Evolutionary conservation across 2,888 invertebrate species (phyloP).

Genomic region (Fragum sueziense): DNA sequence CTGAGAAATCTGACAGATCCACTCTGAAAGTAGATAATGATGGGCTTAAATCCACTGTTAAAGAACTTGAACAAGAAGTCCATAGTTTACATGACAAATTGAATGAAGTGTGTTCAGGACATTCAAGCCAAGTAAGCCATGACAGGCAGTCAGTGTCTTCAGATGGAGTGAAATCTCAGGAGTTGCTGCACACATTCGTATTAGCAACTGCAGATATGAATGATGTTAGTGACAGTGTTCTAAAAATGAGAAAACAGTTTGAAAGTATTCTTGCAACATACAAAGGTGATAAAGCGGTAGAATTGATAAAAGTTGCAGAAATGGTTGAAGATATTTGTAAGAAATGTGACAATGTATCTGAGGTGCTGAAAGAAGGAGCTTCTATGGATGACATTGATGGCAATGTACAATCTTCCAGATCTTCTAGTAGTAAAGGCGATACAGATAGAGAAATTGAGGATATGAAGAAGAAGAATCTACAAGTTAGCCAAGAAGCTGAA

Average conservation of each 20-base stretch:
- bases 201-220: constrained; percentile 71
- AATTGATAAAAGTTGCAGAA: constrained; percentile 63
- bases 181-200: constrained; percentile 70
- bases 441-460: constrained; percentile 57
- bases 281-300: constrained; percentile 55
- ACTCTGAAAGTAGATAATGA: constrained; percentile 65
- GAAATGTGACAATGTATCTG: constrained; percentile 69
- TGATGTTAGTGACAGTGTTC: constrained; percentile 67
- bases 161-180: constrained; percentile 41
- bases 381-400: constrained; percentile 33
- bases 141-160: constrained; percentile 41
- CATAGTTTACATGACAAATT: constrained; percentile 65
- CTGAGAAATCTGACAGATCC: constrained; percentile 57
- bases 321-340: constrained; percentile 68
- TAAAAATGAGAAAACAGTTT: constrained; percentile 65
- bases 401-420: constrained; percentile 28
- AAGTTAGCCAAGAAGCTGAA: constrained; percentile 67
- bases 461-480: constrained; percentile 71
- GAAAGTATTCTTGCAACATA: constrained; percentile 64
- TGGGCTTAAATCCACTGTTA: constrained; percentile 64
- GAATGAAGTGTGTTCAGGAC: constrained; percentile 46
- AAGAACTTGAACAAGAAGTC: constrained; percentile 69
- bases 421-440: constrained; percentile 15
- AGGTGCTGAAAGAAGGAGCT: constrained; percentile 68
- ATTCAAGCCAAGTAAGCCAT: no score